Evolutionary conservation across 2,888 invertebrate species (phyloP), one percentile per base, ranked within the genome.

Genomic region (Phoronis australis): DNA sequence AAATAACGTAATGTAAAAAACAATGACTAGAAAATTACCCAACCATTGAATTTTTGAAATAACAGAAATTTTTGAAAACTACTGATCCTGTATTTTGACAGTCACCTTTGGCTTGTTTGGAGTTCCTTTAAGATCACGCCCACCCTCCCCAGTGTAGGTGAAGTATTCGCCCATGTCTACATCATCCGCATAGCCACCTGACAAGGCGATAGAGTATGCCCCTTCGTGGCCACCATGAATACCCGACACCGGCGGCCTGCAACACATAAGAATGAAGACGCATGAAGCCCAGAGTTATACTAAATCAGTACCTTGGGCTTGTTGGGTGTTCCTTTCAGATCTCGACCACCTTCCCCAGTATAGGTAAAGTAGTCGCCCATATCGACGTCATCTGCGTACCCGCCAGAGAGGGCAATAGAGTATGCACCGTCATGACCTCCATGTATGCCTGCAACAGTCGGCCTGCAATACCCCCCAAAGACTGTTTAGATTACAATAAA

Each of bases 141-240:
- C 77, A 38, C 78, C 77, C 65, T 74, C 74, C 50, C 79, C 78
- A 21, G 78, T 78, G 61, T 77, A 79, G 5, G 76, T 77, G 55
- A 79, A 78, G 47, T 68, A 67, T 6, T 75, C 73, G 20, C 79
- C 79, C 25, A 69, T 57, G 54, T 79, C 78, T 24, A 76, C 57
- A 56, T 78, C 75, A 56, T 78, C 78, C 51, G 76, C 77, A 55
- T 78, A 78, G 0, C 76, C 77, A 3, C 78, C 78, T 37, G 74
- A 74, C 40, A 78, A 59, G 2, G 73, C 76, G 6, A 78, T 64
- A 4, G 77, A 77, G 54, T 73, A 78, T 4, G 76, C 75, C 5
- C 78, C 78, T n/a, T 76, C 70, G 9, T 59, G 57, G 15, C 76
- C 73, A 4, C 65, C 69, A 60, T 76, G 76, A 26, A 79, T 77